phyloP scores from a whole-genome alignment of 2,113 vertebrate species.

The Sceloporus tristichus region DNA sequence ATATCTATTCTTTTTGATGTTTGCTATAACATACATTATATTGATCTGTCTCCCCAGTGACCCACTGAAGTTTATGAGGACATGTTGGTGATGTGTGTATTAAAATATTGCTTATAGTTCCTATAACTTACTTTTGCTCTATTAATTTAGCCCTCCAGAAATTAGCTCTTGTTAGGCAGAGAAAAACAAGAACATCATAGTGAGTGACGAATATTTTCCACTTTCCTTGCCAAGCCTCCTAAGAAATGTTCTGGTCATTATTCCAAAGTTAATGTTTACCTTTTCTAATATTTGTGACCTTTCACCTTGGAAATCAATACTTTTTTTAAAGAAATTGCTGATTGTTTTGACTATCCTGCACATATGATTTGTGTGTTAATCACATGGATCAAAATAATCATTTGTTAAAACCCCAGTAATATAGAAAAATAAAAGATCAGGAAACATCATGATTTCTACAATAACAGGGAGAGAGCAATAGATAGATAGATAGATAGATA shows the following conservation, averaged over 20 bases:
- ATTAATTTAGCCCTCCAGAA: constrained; percentile 72
- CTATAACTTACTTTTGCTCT: constrained; percentile 68
- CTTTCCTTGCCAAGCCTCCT: constrained; percentile 71
- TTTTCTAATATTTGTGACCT: constrained; percentile 58
- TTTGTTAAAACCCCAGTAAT: constrained; percentile 8
- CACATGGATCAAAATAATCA: constrained; percentile 24
- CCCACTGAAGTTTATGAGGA: constrained; percentile 64
- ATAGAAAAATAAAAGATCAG: constrained; percentile 39
- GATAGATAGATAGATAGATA: no score
- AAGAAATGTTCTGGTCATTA: constrained; percentile 72
- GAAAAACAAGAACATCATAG: background rate
- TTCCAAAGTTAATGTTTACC: constrained; percentile 74
- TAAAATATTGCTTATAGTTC: constrained; percentile 74
- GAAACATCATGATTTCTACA: constrained; percentile 43
- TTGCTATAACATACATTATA: constrained; percentile 74
- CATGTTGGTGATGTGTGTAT: constrained; percentile 68
- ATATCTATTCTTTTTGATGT: constrained; percentile 78
- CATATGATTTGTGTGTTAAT: constrained; percentile 17
- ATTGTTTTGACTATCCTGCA: constrained; percentile 45
- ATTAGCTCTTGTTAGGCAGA: constrained; percentile 70
- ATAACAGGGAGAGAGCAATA: background rate
- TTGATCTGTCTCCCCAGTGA: constrained; percentile 64
- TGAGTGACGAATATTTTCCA: constrained; percentile 76
- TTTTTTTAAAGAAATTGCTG: constrained; percentile 60
- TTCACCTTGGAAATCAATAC: constrained; percentile 60